These are phyloP conservation scores for Sthenelais limicola DNA, from an alignment of 2,888 invertebrate genomes.

Conservation along the genomic window DNA sequence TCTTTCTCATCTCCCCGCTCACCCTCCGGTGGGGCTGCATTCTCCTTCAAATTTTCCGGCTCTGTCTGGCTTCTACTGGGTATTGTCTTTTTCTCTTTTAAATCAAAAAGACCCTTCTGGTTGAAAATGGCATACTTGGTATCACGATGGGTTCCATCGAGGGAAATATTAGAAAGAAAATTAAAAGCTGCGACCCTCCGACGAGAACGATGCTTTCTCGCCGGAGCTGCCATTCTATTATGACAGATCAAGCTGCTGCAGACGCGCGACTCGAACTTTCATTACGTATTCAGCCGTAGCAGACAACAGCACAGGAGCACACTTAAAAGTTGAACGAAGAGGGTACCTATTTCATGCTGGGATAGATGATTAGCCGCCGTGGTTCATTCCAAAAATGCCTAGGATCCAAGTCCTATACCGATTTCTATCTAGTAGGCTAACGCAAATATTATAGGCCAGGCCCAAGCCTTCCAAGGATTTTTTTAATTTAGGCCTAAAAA, in stretches of 20 bases:
- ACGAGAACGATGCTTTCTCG: slow-evolving; percentile 44
- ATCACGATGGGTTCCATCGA: slow-evolving; percentile 52
- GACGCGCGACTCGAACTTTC: neutral
- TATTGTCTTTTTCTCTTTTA: slow-evolving; percentile 3
- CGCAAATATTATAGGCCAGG: no score
- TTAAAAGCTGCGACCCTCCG: slow-evolving; percentile 51
- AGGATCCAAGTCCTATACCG: no score
- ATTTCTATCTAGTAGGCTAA: no score
- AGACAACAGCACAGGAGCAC: neutral
- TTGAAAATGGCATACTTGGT: slow-evolving; percentile 50
- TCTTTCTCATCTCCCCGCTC: slow-evolving; percentile 32
- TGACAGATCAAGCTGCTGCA: neutral
- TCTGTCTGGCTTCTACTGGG: slow-evolving; percentile 15
- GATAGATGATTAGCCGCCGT: no score
- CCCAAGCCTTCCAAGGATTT: no score
- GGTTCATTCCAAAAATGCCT: no score
- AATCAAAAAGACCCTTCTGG: slow-evolving; percentile 25
- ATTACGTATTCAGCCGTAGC: neutral
- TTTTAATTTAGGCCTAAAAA: no score
- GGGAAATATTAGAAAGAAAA: slow-evolving; percentile 53
- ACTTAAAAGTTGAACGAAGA: no score
- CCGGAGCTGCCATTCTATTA: slow-evolving; percentile 44
- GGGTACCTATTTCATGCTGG: no score
- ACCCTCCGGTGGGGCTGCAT: no score
- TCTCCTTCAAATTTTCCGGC: slow-evolving; percentile 17